phyloP scores from a whole-genome alignment of 2,888 invertebrate genomes.

The Pterostichus madidus region DNA sequence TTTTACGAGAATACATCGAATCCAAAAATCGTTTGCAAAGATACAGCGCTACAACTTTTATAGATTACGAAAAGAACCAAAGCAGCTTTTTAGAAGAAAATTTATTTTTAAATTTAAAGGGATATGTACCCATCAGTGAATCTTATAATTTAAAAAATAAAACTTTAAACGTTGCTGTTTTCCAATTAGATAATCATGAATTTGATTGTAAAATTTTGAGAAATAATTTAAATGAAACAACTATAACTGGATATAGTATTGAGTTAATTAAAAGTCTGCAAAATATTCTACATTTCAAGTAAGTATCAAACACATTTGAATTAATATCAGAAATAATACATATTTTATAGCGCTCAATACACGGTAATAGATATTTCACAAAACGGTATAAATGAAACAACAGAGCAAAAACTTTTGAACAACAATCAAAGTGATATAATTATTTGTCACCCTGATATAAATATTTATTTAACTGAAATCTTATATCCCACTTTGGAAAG shows the following conservation, averaged over 20 bases:
- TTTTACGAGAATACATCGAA: constrained; percentile 54
- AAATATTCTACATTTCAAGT: constrained; percentile 61
- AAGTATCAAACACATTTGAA: background rate
- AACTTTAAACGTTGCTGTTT: constrained; percentile 55
- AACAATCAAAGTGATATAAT: constrained; percentile 62
- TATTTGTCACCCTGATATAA: constrained; percentile 57
- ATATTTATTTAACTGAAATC: constrained; percentile 56
- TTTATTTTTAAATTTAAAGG: constrained; percentile 49
- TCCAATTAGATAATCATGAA: constrained; percentile 58
- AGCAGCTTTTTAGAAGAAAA: constrained; percentile 60
- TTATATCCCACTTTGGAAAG: constrained; percentile 56
- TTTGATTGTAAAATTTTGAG: constrained; percentile 59
- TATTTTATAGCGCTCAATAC: constrained; percentile 53
- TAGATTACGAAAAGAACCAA: constrained; percentile 60
- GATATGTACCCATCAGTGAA: constrained; percentile 45
- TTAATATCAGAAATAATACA: constrained; percentile 14
- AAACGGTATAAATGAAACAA: constrained; percentile 17
- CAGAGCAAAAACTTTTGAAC: constrained; percentile 50
- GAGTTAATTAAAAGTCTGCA: constrained; percentile 42
- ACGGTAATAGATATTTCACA: constrained; percentile 41
- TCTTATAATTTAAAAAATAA: constrained; percentile 35
- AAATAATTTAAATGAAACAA: constrained; percentile 36
- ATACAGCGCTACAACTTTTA: constrained; percentile 54
- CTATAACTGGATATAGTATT: constrained; percentile 58
- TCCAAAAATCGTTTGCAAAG: constrained; percentile 29